These are phyloP conservation scores for Lithophane ornitopus DNA, from an alignment of 2,888 invertebrate genomes.

Conservation along the genomic window DNA sequence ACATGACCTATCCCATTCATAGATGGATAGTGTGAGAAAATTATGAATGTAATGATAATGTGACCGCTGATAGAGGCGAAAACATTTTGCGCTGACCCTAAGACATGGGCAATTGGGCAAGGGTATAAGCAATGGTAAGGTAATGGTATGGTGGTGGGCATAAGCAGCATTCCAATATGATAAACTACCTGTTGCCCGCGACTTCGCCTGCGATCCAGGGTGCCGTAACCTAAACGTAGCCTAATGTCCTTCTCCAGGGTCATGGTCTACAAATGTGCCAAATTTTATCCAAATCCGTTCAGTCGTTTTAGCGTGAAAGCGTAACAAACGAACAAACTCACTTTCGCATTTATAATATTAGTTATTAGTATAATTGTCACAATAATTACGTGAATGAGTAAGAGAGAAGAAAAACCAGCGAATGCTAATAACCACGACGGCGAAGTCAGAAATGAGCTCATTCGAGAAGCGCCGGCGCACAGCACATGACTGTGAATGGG, in stretches of 20 bases:
- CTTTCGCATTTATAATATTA: no score
- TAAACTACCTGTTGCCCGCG: background rate
- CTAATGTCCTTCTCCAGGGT: no score
- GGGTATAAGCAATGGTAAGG: no score
- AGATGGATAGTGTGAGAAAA: background rate
- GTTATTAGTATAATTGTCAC: background rate
- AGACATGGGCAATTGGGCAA: no score
- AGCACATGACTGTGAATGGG: constrained; percentile 20
- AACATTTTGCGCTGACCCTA: background rate
- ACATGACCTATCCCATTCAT: background rate
- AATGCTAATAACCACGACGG: constrained; percentile 4
- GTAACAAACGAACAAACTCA: no score
- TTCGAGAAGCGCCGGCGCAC: constrained; percentile 11
- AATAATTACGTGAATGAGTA: constrained; percentile 6
- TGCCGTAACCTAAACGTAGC: no score
- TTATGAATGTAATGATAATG: background rate
- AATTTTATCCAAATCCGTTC: no score
- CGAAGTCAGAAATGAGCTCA: constrained; percentile 44
- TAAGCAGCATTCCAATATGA: constrained; percentile 1
- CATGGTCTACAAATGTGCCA: no score
- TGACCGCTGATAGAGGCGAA: background rate
- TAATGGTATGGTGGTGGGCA: no score
- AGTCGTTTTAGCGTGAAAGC: no score
- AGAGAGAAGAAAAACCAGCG: constrained; percentile 22
- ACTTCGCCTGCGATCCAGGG: no score